Evolutionary conservation across 2,113 vertebrate genomes (phyloP).

Genomic region (pig (Sus scrofa)): DNA sequence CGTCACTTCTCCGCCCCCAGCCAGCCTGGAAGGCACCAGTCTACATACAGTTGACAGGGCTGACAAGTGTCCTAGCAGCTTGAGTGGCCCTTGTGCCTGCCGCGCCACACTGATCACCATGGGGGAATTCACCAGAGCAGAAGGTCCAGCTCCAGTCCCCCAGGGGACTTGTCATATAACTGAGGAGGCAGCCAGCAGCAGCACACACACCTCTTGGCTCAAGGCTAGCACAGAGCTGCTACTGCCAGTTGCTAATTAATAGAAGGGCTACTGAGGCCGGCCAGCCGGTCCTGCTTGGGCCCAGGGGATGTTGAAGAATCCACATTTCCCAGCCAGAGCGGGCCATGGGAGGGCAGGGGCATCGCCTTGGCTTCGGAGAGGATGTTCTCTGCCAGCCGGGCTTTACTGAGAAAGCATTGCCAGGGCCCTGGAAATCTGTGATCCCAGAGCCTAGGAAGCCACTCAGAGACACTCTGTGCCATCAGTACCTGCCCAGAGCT

Average conservation of each 20-base stretch:
- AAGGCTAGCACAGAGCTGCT: slow-evolving; percentile 44
- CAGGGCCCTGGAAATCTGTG: slow-evolving; percentile 53
- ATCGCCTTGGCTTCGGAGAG: slow-evolving; percentile 67
- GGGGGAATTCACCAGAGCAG: slow-evolving; percentile 4
- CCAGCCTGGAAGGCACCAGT: neutral
- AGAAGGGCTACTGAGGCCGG: slow-evolving; percentile 70
- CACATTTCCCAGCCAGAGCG: slow-evolving; percentile 55
- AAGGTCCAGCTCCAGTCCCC: slow-evolving; percentile 5
- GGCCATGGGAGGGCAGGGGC: slow-evolving; percentile 58
- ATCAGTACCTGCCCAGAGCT: neutral
- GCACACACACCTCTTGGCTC: slow-evolving; percentile 1
- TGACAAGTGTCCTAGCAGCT: neutral
- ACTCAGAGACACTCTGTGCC: neutral
- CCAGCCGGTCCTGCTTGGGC: slow-evolving; percentile 53
- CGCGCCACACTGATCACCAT: neutral
- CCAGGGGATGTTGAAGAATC: slow-evolving; percentile 68
- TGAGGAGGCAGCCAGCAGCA: neutral
- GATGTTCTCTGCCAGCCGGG: slow-evolving; percentile 64
- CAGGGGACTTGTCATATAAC: neutral
- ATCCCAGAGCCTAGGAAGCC: slow-evolving; percentile 5
- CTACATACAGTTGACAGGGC: neutral
- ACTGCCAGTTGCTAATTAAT: slow-evolving; percentile 79
- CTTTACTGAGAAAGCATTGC: slow-evolving; percentile 55
- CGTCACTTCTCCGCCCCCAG: neutral
- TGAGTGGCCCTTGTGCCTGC: neutral